Evolutionary conservation across 2,888 invertebrate genomes (phyloP), one percentile per base, ranked within the genome.

Genomic region (Scaptomyza flava): DNA sequence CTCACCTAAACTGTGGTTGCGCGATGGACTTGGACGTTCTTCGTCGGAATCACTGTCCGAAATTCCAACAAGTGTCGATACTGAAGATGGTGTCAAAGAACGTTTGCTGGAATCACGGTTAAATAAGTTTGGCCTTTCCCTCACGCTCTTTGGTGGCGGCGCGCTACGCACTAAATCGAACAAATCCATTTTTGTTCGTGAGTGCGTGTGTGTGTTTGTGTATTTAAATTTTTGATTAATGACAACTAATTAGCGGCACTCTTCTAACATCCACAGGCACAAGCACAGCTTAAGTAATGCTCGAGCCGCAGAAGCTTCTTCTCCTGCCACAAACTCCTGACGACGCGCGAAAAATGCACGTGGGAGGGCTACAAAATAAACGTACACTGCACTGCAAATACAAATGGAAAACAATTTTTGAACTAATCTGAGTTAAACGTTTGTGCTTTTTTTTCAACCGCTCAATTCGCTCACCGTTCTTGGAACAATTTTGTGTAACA

Each of bases 121-220:
- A n/a, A n/a, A 17, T 6, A 48, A 51, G 7, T 5, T 0, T 54
- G 30, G 4, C 8, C 12, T 30, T 9, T 73, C 66, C 14, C 66
- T n/a, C 7, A 68, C 47, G 11, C 14, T 61, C 5, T 53, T 23
- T 9, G 81, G 78, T 14, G 80, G 80, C 50, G 68, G 64, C 2
- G 68, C 74, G 14, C 66, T 63, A 3, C 81, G 60, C 33, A 79
- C 77, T 2, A 68, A 3, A 20, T 79, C 77, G 46, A 79, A 79
- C 7, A 74, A 48, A 64, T 79, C 78, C 81, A 79, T 80, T 27
- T 12, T 42, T 11, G 33, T 47, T 6, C 36, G 20, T 52, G 1
- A n/a, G 36, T 14, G 23, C n/a, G 47, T 20, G 3, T 38, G 14
- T 59, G 14, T 30, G 3, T 36, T 48, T 38, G 14, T 59, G 14